Conservation (phyloP, 2,888 invertebrate species). For the Horisme vitalbata region DNA sequence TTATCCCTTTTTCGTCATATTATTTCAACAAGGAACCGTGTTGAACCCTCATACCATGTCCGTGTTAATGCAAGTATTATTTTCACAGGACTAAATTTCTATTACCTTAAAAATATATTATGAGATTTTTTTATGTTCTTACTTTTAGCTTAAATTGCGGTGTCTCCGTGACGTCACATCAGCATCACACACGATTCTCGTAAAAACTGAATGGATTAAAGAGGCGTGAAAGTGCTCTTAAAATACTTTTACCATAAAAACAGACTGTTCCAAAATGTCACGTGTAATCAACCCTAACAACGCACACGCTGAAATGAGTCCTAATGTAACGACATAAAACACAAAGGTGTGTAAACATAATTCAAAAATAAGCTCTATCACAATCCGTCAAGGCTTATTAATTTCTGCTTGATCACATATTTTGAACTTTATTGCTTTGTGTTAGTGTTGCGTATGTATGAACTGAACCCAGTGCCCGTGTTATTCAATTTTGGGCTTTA, state of each 20-base stretch:
- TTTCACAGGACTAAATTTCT: too few species aligned
- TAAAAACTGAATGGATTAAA: conserved; percentile 15
- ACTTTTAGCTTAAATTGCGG: too few species aligned
- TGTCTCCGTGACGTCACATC: too few species aligned
- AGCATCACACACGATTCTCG: too few species aligned
- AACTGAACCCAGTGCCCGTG: conserved; percentile 6
- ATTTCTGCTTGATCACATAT: too few species aligned
- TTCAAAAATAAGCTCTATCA: conserved; percentile 15
- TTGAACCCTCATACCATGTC: too few species aligned
- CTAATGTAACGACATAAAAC: conserved; percentile 4
- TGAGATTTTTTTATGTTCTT: too few species aligned
- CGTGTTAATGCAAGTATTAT: too few species aligned
- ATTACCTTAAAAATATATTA: too few species aligned
- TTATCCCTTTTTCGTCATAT: too few species aligned
- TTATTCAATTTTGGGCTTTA: conserved; percentile 24
- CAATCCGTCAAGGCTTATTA: conserved; percentile 15
- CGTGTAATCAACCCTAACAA: conserved; percentile 8
- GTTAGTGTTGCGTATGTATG: conserved; percentile 10
- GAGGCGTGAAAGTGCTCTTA: conserved; percentile 12
- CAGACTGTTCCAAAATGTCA: conserved; percentile 7
- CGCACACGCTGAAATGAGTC: conserved; percentile 6
- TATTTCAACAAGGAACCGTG: too few species aligned
- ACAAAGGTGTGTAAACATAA: conserved; percentile 1
- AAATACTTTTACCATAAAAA: conserved; percentile 17
- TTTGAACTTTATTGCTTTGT: conserved; percentile 10